A percentile compares a stretch with the other conserved stretches of the same genome.
phyloP scores from a whole-genome alignment of 1,140 invertebrate species.

The Halyomorpha halys region DNA sequence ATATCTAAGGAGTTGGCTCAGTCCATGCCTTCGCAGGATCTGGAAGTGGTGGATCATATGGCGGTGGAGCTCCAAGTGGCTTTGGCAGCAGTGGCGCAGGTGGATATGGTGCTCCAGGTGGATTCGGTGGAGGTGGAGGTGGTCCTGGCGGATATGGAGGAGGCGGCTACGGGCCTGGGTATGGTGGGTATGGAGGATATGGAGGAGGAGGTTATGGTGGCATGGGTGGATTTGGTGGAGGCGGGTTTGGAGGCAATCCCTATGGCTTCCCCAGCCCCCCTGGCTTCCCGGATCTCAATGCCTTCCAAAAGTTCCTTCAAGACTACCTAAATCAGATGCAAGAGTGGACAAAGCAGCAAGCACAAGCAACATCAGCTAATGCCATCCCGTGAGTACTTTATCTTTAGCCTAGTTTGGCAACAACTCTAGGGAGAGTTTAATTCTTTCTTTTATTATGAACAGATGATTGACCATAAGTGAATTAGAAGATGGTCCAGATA shows the following conservation, averaged over 20 bases:
- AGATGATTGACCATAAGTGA: no score
- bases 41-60: neutral
- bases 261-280: neutral
- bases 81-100: neutral
- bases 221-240: neutral
- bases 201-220: neutral
- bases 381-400: slow-evolving; percentile 6
- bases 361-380: slow-evolving; percentile 3
- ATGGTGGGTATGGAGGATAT: neutral
- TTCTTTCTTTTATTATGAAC: no score
- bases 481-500: no score
- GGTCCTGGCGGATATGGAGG: neutral
- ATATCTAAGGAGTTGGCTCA: slow-evolving; percentile 11
- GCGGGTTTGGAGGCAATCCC: neutral
- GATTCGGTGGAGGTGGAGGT: neutral
- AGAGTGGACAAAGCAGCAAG: neutral
- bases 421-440: no score
- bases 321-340: slow-evolving; percentile 17
- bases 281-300: neutral
- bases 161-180: neutral
- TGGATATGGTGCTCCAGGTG: neutral
- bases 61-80: neutral
- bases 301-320: slow-evolving; percentile 19
- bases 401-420: neutral
- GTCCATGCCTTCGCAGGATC: slow-evolving; percentile 17